Evolutionary conservation across 2,888 invertebrate species (phyloP), one percentile per base, ranked within the genome.

Genomic region (Drosophila greeni): DNA sequence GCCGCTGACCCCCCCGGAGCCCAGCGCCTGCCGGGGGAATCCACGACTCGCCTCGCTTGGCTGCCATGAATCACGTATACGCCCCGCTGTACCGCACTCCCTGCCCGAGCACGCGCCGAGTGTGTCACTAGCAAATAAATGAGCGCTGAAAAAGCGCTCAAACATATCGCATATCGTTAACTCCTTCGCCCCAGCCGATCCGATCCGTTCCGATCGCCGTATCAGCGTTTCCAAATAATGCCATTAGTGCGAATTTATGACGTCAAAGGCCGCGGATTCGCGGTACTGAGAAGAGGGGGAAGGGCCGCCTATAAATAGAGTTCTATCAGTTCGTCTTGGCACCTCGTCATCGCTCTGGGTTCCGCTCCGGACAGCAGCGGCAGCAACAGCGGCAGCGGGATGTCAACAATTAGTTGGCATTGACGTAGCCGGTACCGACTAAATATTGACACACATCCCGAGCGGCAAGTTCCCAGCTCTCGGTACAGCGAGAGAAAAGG

Each of bases 1-100:
- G 5, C 3, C 42, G 14, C 23, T 8, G 23, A 4, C 34, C 39
- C 39, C 11, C 31, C 42, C 31, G n/a, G 16, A 18, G 31, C 48
- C 52, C 3, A 47, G 61, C 56, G 20, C 1, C 42, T 52, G 42
- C 53, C 69, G 77, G 84, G 76, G 82, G 82, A 82, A 77, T 73
- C 84, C 82, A 84, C 78, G 45, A 65, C 54, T 37, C 60, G 45
- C 29, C 45, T 29, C 62, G 34, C 45, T 24, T 61, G 61, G 64
- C 39, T 72, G 62, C 71, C 57, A 70, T 82, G 77, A 76, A 61
- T 76, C 76, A 78, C 66, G 56, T 68, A 64, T 68, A 51, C 66
- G 60, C 29, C 29, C 36, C 24, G 53, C 16, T 5, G 14, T 20
- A 14, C 40, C 18, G 26, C 23, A 9, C 11, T 9, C 18, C 24